Base-by-base conservation (phyloP, 2,113 vertebrate species). In the Psittacara wagleri region DNA sequence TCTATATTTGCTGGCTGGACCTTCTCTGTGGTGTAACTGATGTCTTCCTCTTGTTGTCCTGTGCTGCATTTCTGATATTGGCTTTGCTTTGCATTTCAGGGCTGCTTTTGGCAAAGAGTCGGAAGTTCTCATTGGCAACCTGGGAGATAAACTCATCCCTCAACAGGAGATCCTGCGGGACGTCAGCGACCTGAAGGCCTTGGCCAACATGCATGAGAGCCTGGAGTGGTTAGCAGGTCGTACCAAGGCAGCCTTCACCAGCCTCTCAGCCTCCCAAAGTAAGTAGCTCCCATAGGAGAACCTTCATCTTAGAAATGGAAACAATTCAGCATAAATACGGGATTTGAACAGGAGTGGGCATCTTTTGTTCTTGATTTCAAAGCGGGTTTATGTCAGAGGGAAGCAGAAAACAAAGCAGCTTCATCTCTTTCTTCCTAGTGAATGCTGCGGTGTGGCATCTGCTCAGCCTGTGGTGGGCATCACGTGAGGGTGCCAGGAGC, bases 151-250 rank as follows among this genome's bases (percentile, higher is more conserved):
- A 44, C 96, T 99, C 84, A 99, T 99, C 96, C 99, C 99, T 23
- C 98, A 99, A 44, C 99, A 99, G 86, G 99, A 99, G 98, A 99
- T 99, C 95, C 98, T 99, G 35, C 97, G 98, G 39, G 99, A 99
- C 3, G 99, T 99, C 96, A 99, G 99, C 10, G 99, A 99, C 97
- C 98, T 99, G 91, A 99, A 99, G 94, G 99, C 99, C 39, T 97
- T 99, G 97, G 99, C 99, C 96, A 99, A 99, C 96, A 98, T 99
- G 96, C 99, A 99, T 0, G 99, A 99, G 96, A 99, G 99, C 98
- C 98, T 99, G 98, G 99, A 99, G 90, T 99, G 99, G 99, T 97
- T 99, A 24, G 98, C 99, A 3, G 97, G 95, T 12, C 98, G 99
- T 28, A 98, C 98, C 46, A 99, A 98, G 97, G 96, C 96, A 0